Percentiles rank a stretch among this genome's conserved stretches.
Conservation (phyloP, 2,113 vertebrate genomes). For the Ictalurus furcatus region DNA sequence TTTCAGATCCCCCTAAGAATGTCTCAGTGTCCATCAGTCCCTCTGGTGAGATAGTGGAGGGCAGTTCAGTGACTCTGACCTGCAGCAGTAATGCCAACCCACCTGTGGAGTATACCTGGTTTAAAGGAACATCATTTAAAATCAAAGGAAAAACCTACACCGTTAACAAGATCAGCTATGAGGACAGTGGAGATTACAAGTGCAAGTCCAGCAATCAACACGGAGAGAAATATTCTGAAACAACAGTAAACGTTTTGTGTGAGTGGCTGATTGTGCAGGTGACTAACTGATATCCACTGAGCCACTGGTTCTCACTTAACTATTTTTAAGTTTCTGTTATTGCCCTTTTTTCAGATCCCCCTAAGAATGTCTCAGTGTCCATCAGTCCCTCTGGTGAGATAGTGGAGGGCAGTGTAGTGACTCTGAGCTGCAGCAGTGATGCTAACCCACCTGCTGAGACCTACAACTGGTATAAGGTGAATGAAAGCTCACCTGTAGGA, state of each 20-base stretch:
- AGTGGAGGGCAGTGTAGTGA: slow-evolving; percentile 6
- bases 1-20: background rate
- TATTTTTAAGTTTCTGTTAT: background rate
- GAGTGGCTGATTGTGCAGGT: background rate
- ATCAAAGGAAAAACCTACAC: background rate
- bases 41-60: background rate
- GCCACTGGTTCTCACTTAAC: background rate
- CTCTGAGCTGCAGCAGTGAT: slow-evolving; percentile 45
- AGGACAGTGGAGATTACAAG: slow-evolving; percentile 27
- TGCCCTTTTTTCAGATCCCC: background rate
- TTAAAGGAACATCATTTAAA: background rate
- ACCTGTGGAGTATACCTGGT: background rate
- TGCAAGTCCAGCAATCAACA: slow-evolving; percentile 14
- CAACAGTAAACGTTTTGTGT: slow-evolving; percentile 29
- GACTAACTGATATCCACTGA: background rate
- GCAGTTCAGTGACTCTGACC: slow-evolving; percentile 24
- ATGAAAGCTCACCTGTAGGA: slow-evolving; percentile 23
- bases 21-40: background rate
- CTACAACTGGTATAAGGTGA: slow-evolving; percentile 35
- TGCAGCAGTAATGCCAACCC: slow-evolving; percentile 45
- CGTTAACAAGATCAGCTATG: background rate
- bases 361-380: background rate
- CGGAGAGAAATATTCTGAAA: background rate
- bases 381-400: background rate
- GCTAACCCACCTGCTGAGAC: slow-evolving; percentile 32